These are phyloP conservation scores for Borostomias antarcticus DNA, from an alignment of 2,797 vertebrate species.

Conservation along the genomic window DNA sequence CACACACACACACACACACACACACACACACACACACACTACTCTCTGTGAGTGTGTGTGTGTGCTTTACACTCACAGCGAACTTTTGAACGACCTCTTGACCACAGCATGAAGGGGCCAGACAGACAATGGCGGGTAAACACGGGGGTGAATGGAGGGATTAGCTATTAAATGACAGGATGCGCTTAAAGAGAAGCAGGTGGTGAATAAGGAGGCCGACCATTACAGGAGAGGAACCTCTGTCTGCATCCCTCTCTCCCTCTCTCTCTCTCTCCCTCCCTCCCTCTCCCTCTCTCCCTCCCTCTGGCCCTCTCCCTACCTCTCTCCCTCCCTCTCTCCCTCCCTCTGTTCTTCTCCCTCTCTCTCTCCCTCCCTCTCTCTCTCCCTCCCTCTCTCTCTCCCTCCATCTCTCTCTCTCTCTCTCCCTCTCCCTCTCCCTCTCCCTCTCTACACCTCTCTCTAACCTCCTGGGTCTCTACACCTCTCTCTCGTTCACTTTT, in stretches of 20 bases:
- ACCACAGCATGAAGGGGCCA: constrained; percentile 72
- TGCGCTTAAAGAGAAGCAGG: constrained; percentile 75
- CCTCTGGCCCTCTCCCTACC: constrained; percentile 1
- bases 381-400: constrained; percentile 46
- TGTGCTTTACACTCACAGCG: constrained; percentile 57
- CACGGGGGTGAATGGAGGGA: constrained; percentile 73
- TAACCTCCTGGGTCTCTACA: constrained; percentile 28
- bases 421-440: constrained; percentile 43
- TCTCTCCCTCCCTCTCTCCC: constrained; percentile 3
- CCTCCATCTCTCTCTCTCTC: constrained; percentile 42
- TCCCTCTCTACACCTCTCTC: constrained; percentile 50
- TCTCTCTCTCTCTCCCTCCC: constrained; percentile 24
- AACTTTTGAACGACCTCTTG: constrained; percentile 81
- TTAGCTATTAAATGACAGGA: constrained; percentile 80
- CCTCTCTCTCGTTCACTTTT: constrained; percentile 38
- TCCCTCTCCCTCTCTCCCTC: constrained; percentile 32
- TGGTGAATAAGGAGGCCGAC: constrained; percentile 70
- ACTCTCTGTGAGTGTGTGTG: constrained; percentile 57
- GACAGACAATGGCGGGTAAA: constrained; percentile 75
- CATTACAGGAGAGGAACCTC: constrained; percentile 66
- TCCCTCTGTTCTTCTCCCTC: constrained; percentile 29
- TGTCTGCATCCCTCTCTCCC: neutral
- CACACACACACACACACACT: constrained; percentile 47
- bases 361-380: constrained; percentile 38
- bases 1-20: neutral